phyloP scores from a whole-genome alignment of 2,113 vertebrate species.

The Rynchops niger region DNA sequence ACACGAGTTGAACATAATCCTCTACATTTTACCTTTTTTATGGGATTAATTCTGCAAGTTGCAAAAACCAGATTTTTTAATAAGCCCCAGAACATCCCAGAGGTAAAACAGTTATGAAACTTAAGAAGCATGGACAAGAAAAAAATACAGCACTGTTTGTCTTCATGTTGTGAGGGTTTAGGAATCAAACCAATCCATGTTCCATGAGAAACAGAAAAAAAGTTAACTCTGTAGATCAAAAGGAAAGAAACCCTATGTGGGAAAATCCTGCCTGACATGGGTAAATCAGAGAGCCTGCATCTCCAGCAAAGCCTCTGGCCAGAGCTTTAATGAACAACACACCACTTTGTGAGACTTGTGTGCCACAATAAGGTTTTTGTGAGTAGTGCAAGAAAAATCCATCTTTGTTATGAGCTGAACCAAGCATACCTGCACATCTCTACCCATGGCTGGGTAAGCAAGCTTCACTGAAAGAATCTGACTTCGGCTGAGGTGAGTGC shows the following conservation, averaged over 20 bases:
- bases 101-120: neutral
- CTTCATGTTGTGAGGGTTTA: neutral
- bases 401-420: neutral
- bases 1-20: neutral
- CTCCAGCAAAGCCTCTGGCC: neutral
- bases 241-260: neutral
- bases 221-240: neutral
- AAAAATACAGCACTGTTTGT: neutral
- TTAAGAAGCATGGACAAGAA: neutral
- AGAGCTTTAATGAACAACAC: neutral
- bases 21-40: neutral
- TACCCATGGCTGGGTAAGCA: neutral
- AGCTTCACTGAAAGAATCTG: neutral
- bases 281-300: neutral
- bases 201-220: neutral
- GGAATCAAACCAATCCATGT: neutral
- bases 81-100: neutral
- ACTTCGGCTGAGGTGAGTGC: neutral
- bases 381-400: neutral
- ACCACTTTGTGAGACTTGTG: neutral
- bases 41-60: neutral
- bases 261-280: neutral
- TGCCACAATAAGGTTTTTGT: neutral
- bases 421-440: too few species aligned
- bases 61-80: neutral